Base-by-base conservation (phyloP, 2,797 vertebrate species). In the Mus caroli region DNA sequence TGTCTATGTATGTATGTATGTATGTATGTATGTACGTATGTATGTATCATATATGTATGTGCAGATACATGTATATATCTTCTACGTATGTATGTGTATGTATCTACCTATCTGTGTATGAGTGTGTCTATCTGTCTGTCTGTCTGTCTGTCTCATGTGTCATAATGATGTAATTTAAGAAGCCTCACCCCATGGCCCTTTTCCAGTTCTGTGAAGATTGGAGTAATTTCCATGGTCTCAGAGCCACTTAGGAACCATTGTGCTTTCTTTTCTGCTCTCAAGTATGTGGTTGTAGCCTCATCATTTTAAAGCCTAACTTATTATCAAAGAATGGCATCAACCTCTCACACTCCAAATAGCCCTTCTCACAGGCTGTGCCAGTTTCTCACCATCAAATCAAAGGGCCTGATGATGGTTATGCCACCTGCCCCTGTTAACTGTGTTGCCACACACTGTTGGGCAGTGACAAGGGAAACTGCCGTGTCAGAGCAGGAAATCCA, bases 351-450 rank as follows among this genome's bases (percentile, higher is more conserved):
- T 80, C 75, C 76, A 60, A 79, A 46, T 62, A 80, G 73, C 22
- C 77, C 67, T 96, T 58, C 79, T 91, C 80, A 77, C 54, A 82
- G 86, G 73, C 80, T 54, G 73, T 79, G 80, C 92, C 93, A 83
- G 43, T 94, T 97, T 97, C 96, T 97, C 92, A 98, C 96, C 94
- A 88, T 58, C 96, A 84, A 91, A 95, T 97, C 94, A 83, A 52
- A 97, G 62, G 93, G 94, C 89, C 80, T 2, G 78, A 96, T 79
- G 40, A 54, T 56, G 94, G 83, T 94, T 82, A 43, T 97, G 92
- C 85, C 97, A n/a, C 94, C 95, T 97, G 94, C 97, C 82, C 96
- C 88, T 94, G 26, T 14, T 89, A 92, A 67, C 94, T 85, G 58
- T 71, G 79, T 71, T 17, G 20, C 87, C 95, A 0, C 4, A 46